Evolutionary conservation across 2,888 invertebrate genomes (phyloP).

Genomic region (Cataglyphis albicans): DNA sequence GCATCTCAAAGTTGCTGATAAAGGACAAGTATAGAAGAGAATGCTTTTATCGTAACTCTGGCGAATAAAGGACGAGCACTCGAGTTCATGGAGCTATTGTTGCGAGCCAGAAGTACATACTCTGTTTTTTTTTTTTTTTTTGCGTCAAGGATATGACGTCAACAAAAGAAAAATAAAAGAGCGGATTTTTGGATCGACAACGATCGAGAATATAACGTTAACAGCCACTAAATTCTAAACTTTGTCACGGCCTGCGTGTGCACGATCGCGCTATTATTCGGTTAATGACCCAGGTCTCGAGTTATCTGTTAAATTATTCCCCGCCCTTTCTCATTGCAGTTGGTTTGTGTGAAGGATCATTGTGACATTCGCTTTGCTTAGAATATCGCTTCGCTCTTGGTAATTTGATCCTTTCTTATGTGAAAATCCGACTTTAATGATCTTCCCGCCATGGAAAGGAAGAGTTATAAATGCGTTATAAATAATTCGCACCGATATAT

Average conservation of each 20-base stretch:
- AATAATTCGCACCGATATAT: conserved; percentile 11
- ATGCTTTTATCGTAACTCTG: not conserved
- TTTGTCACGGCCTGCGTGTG: conserved; percentile 9
- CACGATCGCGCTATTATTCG: conserved; percentile 21
- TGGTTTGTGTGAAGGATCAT: conserved; percentile 29
- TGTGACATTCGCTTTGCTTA: conserved; percentile 8
- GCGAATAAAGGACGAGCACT: not conserved
- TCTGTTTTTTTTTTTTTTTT: not conserved
- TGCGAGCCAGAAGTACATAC: not conserved
- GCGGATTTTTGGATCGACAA: not conserved
- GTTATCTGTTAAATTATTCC: conserved; percentile 50
- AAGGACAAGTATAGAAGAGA: not conserved
- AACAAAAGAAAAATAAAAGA: too few species aligned
- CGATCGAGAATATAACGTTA: not conserved
- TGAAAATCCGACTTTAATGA: not conserved
- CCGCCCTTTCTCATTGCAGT: conserved; percentile 34
- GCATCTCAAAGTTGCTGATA: conserved; percentile 39
- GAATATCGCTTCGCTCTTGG: not conserved
- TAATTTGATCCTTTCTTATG: not conserved
- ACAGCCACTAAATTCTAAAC: conserved; percentile 34
- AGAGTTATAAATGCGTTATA: conserved; percentile 17
- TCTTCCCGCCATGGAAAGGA: not conserved
- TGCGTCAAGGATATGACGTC: not conserved
- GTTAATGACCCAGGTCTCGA: conserved; percentile 49
- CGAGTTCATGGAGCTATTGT: not conserved